phyloP scores from a whole-genome alignment of 2,888 invertebrate species.

The Arctia plantaginis region DNA sequence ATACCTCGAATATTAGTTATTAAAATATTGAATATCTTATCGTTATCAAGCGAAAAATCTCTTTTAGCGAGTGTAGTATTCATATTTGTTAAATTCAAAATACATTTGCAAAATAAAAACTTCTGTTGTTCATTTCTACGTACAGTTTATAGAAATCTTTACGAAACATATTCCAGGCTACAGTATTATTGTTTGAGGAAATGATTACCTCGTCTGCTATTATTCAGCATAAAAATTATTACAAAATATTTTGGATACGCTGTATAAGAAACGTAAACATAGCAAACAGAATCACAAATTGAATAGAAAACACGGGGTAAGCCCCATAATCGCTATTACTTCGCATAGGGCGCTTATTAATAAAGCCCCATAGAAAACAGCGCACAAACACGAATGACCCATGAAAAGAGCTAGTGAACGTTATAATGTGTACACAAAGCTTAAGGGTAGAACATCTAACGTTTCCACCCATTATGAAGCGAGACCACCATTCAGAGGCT shows the following conservation, averaged over 20 bases:
- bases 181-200: not conserved
- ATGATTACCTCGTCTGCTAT: not conserved
- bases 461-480: conserved; percentile 76
- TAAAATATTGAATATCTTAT: too few species aligned
- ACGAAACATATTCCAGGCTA: not conserved
- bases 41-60: too few species aligned
- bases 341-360: conserved; percentile 67
- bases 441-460: conserved; percentile 74
- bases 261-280: conserved; percentile 1
- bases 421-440: conserved; percentile 74
- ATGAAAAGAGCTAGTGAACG: conserved; percentile 69
- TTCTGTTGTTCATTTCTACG: not conserved
- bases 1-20: too few species aligned
- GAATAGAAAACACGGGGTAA: conserved; percentile 39
- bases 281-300: conserved; percentile 35
- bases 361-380: conserved; percentile 68
- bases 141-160: not conserved
- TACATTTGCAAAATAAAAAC: too few species aligned
- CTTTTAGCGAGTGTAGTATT: too few species aligned
- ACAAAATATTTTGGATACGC: not conserved
- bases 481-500: conserved; percentile 77
- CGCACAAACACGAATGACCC: conserved; percentile 69
- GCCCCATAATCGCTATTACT: conserved; percentile 57
- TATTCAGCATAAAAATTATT: not conserved
- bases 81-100: too few species aligned